These are phyloP conservation scores for Panthera leo DNA, from an alignment of 2,113 vertebrate genomes.

Conservation along the genomic window DNA sequence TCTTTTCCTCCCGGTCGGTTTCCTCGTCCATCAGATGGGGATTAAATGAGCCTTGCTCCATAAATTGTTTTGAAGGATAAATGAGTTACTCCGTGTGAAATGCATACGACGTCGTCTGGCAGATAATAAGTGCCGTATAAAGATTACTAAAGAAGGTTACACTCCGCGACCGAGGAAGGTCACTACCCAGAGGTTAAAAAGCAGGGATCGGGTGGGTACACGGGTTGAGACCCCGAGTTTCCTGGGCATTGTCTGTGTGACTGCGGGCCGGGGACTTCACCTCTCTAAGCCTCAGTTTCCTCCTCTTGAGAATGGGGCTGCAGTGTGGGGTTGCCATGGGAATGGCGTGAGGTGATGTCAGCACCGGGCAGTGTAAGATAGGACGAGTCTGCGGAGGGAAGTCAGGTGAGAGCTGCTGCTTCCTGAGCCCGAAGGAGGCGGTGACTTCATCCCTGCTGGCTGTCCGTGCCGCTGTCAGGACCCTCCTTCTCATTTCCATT, in stretches of 20 bases:
- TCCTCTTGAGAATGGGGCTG: not conserved
- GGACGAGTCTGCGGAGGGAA: accelerated
- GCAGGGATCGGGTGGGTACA: not conserved
- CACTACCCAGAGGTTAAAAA: not conserved
- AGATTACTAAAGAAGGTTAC: not conserved
- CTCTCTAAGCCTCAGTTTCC: not conserved
- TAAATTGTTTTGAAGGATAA: too few species aligned
- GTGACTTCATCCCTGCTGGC: accelerated
- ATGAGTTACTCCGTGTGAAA: not conserved
- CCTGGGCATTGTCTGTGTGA: not conserved
- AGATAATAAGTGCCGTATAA: not conserved
- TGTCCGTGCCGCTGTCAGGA: accelerated
- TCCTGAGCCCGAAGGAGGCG: not conserved
- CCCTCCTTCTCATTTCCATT: not conserved
- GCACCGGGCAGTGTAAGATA: not conserved
- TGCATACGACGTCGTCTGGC: not conserved
- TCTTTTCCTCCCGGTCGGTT: not conserved
- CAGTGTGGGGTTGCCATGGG: accelerated
- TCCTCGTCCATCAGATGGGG: not conserved
- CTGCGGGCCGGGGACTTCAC: not conserved
- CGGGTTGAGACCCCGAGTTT: not conserved
- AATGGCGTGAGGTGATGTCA: not conserved
- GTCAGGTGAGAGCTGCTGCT: not conserved
- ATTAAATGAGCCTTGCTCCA: not conserved
- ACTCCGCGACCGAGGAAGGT: not conserved